phyloP scores from a whole-genome alignment of 2,888 invertebrate species.

The Pediacus dermestoides region DNA sequence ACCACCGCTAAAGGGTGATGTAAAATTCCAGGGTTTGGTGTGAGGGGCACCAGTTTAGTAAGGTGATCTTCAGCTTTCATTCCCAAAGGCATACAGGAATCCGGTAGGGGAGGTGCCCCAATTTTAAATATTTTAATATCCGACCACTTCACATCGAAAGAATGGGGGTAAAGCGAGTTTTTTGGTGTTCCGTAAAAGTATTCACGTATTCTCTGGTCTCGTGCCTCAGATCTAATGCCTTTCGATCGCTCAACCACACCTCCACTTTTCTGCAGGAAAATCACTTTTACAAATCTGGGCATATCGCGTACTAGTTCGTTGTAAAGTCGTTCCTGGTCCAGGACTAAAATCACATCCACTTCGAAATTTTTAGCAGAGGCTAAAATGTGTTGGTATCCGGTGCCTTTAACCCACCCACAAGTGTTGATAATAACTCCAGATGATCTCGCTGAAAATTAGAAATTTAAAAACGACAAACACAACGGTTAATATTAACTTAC shows the following conservation, averaged over 20 bases:
- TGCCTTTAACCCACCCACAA: constrained; percentile 94
- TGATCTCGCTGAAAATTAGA: constrained; percentile 60
- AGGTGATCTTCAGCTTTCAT: constrained; percentile 91
- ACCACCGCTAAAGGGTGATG: constrained; percentile 89
- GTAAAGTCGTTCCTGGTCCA: constrained; percentile 94
- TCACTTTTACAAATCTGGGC: constrained; percentile 89
- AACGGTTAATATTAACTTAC: constrained; percentile 47
- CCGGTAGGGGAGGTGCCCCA: constrained; percentile 88
- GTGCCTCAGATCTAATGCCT: constrained; percentile 64
- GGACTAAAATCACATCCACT: constrained; percentile 90
- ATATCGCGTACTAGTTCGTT: constrained; percentile 91
- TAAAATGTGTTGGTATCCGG: constrained; percentile 82
- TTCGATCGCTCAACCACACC: constrained; percentile 89
- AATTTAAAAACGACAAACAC: constrained; percentile 5
- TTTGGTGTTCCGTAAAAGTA: constrained; percentile 92
- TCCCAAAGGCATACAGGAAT: constrained; percentile 94
- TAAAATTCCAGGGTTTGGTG: constrained; percentile 70
- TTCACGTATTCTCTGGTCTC: constrained; percentile 81
- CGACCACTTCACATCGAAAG: constrained; percentile 87
- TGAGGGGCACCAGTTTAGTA: constrained; percentile 81
- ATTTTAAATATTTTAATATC: constrained; percentile 92
- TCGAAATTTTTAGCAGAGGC: constrained; percentile 92
- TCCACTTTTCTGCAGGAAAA: constrained; percentile 72
- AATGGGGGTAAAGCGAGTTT: constrained; percentile 78
- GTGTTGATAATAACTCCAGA: constrained; percentile 96